Evolutionary conservation across 1,140 invertebrate species (phyloP), one percentile per base, ranked within the genome.

Genomic region (Heliconius himera): DNA sequence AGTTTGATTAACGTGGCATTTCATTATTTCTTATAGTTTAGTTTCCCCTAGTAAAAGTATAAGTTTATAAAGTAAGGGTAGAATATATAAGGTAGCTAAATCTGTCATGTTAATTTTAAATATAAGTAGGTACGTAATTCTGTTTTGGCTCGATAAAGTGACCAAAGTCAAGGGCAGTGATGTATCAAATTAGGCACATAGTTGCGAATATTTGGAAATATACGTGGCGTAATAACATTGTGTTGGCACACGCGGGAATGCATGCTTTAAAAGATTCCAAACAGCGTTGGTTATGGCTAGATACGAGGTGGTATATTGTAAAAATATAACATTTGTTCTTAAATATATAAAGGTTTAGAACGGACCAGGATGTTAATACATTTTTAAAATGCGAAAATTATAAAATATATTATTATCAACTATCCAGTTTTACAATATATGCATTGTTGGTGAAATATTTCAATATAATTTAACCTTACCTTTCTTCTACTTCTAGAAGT

Each of bases 401-500:
- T 51, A 51, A 8, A 51, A 8, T 6, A 6, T 1, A 51, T 20
- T 20, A 36, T 16, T 0, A 16, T 51, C 18, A 20, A 51, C 49
- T 51, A 20, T 18, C 3, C 2, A 22, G 20, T 56, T 56, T n/a
- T 9, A 22, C n/a, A 22, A 56, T 22, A 3, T 22, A 11, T 56
- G 5, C 0, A 13, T 13, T 60, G 22, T 66, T 26, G 22, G 56
- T 60, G 26, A 29, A 66, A 66, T 66, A 22, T 13, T 66, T 13
- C 0, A 29, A 66, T 29, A 5, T 29, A 13, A 29, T 66, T 29
- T 5, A 38, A 18, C 20, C 89, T 94, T 87, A 94, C 94, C 93
- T 95, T 95, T 90, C 93, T 91, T 85, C 94, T 94, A 89, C 88
- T 95, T 81, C 94, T 91, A 29, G 94, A 95, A 29, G 94, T 94